Evolutionary conservation across 2,797 vertebrate species (phyloP), one percentile per base, ranked within the genome.

Genomic region (Pangasius mekongensis): DNA sequence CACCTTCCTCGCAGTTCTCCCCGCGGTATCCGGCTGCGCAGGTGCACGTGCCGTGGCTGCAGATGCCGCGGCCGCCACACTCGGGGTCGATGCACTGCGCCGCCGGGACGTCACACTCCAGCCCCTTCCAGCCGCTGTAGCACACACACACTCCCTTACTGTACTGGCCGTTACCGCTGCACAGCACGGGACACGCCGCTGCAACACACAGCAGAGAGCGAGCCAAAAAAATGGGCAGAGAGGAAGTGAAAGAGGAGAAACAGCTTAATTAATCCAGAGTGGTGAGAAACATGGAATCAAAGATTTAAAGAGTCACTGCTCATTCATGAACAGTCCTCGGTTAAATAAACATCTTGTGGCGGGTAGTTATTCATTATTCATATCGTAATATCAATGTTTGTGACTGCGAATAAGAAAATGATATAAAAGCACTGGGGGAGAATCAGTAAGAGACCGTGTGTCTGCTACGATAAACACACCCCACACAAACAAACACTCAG

Each of bases 81-180:
- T 96, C 94, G 39, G 97, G 97, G 92, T 97, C 97, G 30, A 98
- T 94, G 78, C 97, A 98, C 92, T 98, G 97, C 83, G 95, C 95
- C 93, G 92, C 87, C 76, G 96, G 96, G 16, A 98, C 95, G 4
- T 97, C 97, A 3, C 97, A 98, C 82, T 98, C 97, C 0, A 97
- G 94, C 0, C 97, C 97, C 92, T 98, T 97, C 97, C 97, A 97
- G 91, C 97, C 97, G 36, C 96, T 98, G 95, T 97, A 97, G 96
- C 97, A 98, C 84, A 97, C 93, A 89, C 97, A 98, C 13, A 96
- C 95, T 67, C 97, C 97, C 93, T 97, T 97, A 43, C 96, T 96
- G 90, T 98, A 98, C 27, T 98, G 97, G 69, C 97, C 97, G 3
- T 97, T 98, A 76, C 97, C 97, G 47, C 97, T 97, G 94, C 97